These are phyloP conservation scores for Andrena haemorrhoa DNA, from an alignment of 2,888 invertebrate genomes.

Conservation along the genomic window DNA sequence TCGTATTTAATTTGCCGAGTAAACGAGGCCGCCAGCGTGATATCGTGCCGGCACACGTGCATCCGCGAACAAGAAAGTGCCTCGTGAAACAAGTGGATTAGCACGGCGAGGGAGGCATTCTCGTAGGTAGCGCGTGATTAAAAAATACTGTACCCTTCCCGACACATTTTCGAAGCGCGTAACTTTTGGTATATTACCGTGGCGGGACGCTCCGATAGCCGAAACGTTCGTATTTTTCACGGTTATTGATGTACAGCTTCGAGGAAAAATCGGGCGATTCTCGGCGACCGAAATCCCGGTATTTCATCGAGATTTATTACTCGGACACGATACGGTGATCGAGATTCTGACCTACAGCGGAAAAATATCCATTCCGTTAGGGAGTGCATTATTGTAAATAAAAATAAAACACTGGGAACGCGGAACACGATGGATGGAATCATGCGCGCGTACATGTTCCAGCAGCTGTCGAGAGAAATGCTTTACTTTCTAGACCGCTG, in stretches of 20 bases:
- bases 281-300: conserved; percentile 4
- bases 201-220: neutral
- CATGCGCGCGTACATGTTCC: neutral
- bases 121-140: conserved; percentile 1
- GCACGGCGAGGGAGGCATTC: neutral
- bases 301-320: conserved; percentile 5
- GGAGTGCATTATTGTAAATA: conserved; percentile 1
- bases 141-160: neutral
- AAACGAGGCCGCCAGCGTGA: conserved; percentile 44
- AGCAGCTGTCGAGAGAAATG: conserved; percentile 31
- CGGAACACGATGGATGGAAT: conserved; percentile 10
- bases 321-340: neutral
- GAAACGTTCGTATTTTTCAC: neutral
- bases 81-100: conserved; percentile 29
- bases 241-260: conserved; percentile 2
- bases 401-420: neutral
- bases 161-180: neutral
- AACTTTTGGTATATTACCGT: neutral
- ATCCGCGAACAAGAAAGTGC: conserved; percentile 15
- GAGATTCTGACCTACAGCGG: neutral
- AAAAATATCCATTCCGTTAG: neutral
- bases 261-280: conserved; percentile 20
- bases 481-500: conserved; percentile 56
- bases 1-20: conserved; percentile 49
- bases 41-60: conserved; percentile 21